Base-by-base conservation (phyloP, 2,888 invertebrate species). In the Diabrotica balteata region DNA sequence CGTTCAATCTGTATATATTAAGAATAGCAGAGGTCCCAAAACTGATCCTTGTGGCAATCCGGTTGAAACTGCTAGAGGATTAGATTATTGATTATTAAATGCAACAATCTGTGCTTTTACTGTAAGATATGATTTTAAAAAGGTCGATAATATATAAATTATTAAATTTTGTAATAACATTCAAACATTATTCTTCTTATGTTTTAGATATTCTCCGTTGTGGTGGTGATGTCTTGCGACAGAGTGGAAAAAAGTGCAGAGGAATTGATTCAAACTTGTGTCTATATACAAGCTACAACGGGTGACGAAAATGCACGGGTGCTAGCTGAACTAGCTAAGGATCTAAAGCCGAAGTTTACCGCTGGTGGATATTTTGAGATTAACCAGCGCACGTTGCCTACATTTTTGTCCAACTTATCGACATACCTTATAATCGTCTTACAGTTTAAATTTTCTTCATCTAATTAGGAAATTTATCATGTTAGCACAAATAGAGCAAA, bases 391-490 rank as follows among this genome's bases (percentile, higher is more conserved):
- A 47, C 47, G 8, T 47, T 47, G 5, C 47, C 47, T 10, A 47
- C 47, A 9, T 47, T 47, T 47, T 47, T 47, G 10, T 47, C 47
- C 47, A 47, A 47, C 10, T 10, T 47, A 7, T 47, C 47, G 9
- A 47, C 47, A 4, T 47, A 47, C 10, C 10, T 47, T 9, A 47
- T 47, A 9, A 47, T 47, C 47, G 47, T 47, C 10, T 47, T 47
- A 10, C 47, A 47, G 47, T 47, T 47, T 47, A 47, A 47, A 47
- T 47, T 47, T 47, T 47, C 47, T 47, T 47, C 47, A 47, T 47
- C 47, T 47, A 47, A 47, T 47, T 32, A 32, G 32, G 32, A 32
- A 32, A 32, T 17, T 17, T 17, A 32, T 32, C 0, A 32, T 32
- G 5, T 4, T 32, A 32, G 32, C 32, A 32, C 32, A 5, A 32